Evolutionary conservation across 2,888 invertebrate genomes (phyloP), one percentile per base, ranked within the genome.

Genomic region (Thecocarcelia acutangulata): DNA sequence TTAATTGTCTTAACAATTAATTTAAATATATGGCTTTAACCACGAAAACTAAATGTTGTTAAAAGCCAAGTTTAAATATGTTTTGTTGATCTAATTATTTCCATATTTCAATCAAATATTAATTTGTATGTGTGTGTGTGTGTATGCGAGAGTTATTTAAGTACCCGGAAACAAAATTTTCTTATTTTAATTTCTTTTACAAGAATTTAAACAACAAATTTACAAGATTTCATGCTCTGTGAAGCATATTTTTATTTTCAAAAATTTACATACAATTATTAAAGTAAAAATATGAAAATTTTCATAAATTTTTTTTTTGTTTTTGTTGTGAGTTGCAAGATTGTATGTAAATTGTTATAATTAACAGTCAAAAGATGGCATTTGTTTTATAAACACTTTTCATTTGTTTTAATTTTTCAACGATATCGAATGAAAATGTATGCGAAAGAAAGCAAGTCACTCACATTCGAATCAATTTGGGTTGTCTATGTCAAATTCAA

Each of bases 171-270:
- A 52, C 2, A 52, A 52, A 28, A 24, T 3, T 52, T 33, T 56
- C 17, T 2, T 56, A 33, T 37, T 58, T 13, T 19, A 37, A 17
- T 19, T 37, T 56, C 24, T 13, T 17, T 40, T 28, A 15, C 21
- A 24, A 28, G 17, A 46, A 9, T 40, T 17, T 44, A n/a, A 40
- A 19, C 54, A 15, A 52, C 56, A 68, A 81, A 28, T 56, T n/a
- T 33, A n/a, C 59, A 64, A 52, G 33, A 73, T 83, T 84, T 82
- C 73, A 82, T 80, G 83, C 83, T 80, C 52, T n/a, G 56, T 54
- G 66, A 77, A 84, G 82, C 83, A 74, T 63, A 70, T 72, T 50
- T 64, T 44, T 21, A 3, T 54, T 17, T 12, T 13, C 0, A 8
- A 24, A 69, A 63, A 44, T 42, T 42, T 24, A 44, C 59, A 58